These are phyloP conservation scores for Amiota minor DNA, from an alignment of 2,888 invertebrate species.

Conservation along the genomic window DNA sequence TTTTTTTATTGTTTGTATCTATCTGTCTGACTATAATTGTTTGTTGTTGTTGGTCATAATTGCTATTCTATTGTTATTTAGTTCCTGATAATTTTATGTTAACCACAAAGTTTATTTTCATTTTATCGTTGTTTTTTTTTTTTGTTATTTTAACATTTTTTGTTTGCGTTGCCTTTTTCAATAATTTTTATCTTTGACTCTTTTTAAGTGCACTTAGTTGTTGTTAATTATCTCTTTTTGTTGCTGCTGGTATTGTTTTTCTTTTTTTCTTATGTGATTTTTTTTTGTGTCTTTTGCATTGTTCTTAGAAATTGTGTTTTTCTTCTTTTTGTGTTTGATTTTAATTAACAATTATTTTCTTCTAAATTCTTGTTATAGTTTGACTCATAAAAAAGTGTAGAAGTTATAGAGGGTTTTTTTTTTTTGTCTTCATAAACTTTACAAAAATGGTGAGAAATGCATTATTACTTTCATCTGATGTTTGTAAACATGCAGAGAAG, in stretches of 20 bases:
- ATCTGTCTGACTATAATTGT: not conserved
- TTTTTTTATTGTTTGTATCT: slow-evolving; percentile 27
- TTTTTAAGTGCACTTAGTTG: slow-evolving; percentile 19
- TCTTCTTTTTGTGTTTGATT: too few relatives aligned
- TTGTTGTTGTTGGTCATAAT: slow-evolving; percentile 19
- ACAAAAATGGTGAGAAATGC: too few relatives aligned
- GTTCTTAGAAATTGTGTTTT: too few relatives aligned
- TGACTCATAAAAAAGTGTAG: too few relatives aligned
- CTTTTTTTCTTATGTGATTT: not conserved
- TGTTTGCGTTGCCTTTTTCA: not conserved
- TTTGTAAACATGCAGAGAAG: too few relatives aligned
- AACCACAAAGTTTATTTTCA: slow-evolving; percentile 11
- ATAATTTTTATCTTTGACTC: slow-evolving; percentile 10
- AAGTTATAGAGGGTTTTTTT: too few relatives aligned
- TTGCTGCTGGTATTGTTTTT: slow-evolving; percentile 2
- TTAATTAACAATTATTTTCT: too few relatives aligned
- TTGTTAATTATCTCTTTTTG: slow-evolving; percentile 19
- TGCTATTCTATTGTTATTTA: slow-evolving; percentile 31
- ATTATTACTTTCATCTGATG: too few relatives aligned
- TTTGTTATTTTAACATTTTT: not conserved
- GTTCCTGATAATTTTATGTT: slow-evolving; percentile 31
- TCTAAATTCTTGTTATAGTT: too few relatives aligned
- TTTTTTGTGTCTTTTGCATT: slow-evolving; percentile 12
- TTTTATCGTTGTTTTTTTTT: not conserved
- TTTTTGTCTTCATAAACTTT: too few relatives aligned